Evolutionary conservation across 2,113 vertebrate species (phyloP), one percentile per base, ranked within the genome.

Genomic region (Osmerus mordax): DNA sequence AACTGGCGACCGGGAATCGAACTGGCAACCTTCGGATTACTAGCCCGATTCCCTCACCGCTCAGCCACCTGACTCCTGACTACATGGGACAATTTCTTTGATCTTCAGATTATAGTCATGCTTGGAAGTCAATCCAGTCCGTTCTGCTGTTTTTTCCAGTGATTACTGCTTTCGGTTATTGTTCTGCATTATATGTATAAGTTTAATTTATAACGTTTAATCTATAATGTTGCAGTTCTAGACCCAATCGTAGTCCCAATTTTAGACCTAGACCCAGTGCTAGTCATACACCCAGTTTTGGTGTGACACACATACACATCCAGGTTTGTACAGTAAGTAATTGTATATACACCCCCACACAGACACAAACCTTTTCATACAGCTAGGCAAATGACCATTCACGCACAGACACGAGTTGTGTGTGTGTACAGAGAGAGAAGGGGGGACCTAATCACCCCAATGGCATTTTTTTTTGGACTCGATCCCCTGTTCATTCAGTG

Each of bases 401-500:
- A 4, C 13, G n/a, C n/a, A 12, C 8, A 41, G 19, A 6, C 11
- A 41, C 11, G 11, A 9, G 58, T 21, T 32, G 29, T 32, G 62
- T 65, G 15, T 65, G 29, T 65, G 62, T 64, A 16, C 13, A 28
- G 12, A n/a, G 74, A 71, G 81, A 80, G 82, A n/a, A 9, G 19
- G 58, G 54, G 6, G n/a, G 23, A n/a, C 6, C 16, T 88, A 84
- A 86, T 93, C 90, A 89, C 88, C 79, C 88, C 88, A 87, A 88
- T 86, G 28, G 3, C 59, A 5, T 80, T 83, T 94, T 90, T 95
- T 93, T 93, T 92, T 89, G 80, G 85, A 89, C 80, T 92, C 93
- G 94, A 92, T 94, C 94, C 94, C 92, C 83, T 84, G 86, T 91
- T 89, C 89, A 92, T 94, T 94, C 87, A 90, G 79, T 66, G 60